These are phyloP conservation scores for Apis laboriosa DNA, from an alignment of 1,140 invertebrate genomes.

Conservation along the genomic window DNA sequence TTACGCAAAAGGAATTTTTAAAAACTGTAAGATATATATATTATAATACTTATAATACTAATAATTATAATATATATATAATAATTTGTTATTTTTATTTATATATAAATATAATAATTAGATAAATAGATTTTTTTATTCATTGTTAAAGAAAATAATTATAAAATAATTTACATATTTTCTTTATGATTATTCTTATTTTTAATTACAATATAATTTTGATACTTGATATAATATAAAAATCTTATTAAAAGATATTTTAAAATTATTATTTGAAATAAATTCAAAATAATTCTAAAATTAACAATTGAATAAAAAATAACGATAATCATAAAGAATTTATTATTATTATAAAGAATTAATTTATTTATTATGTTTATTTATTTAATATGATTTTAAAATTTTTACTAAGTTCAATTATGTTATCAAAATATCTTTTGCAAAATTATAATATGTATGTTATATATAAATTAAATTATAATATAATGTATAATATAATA, in stretches of 20 bases:
- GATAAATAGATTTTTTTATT: too few species aligned
- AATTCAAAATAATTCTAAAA: not conserved
- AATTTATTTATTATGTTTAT: too few species aligned
- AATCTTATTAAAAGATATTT: not conserved
- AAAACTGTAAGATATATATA: constrained; percentile 42
- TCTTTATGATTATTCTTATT: not conserved
- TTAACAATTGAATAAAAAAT: too few species aligned
- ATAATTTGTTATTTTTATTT: not conserved
- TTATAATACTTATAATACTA: too few species aligned
- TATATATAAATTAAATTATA: too few species aligned
- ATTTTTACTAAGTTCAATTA: not conserved
- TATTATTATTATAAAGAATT: too few species aligned
- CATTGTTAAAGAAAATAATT: not conserved
- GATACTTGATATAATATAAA: not conserved
- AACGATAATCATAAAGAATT: too few species aligned
- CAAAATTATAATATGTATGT: not conserved
- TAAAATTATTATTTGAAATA: not conserved
- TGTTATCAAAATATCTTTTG: not conserved
- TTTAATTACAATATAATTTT: not conserved
- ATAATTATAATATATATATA: not conserved
- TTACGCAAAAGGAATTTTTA: constrained; percentile 57
- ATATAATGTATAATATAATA: too few species aligned
- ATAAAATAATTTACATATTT: not conserved
- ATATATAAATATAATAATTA: too few species aligned
- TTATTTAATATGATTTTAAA: not conserved